Evolutionary conservation across 37 sponge, comb jelly and placozoan genomes (phyloP), one percentile per base, ranked within the genome.

Genomic region (Haliclona indistincta): DNA sequence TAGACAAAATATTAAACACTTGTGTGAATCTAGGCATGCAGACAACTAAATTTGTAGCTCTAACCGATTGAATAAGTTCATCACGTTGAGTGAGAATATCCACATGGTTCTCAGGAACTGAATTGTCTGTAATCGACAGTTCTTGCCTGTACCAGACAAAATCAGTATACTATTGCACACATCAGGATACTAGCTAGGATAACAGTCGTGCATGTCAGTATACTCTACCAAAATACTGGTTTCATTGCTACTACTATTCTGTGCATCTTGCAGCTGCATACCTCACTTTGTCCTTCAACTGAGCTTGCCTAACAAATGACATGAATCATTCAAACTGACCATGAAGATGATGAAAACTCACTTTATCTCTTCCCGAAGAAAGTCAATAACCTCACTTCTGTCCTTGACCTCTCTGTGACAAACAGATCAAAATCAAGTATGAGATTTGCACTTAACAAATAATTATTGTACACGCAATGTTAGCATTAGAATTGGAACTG

Each of bases 301-400:
- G n/a, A n/a, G n/a, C n/a, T n/a, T n/a, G n/a, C n/a, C n/a, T n/a
- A n/a, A n/a, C n/a, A n/a, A n/a, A n/a, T n/a, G n/a, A n/a, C n/a
- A 60, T 58, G 45, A 51, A 70, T 0, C 44, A 61, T 23, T 70
- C 70, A 37, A 79, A 51, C n/a, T 61, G 30, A 34, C 63, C 33
- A 35, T 79, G 61, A 43, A 69, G 61, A 60, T 79, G 41, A 17
- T 30, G 30, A 26, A 63, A 63, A 4, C 35, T 63, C 11, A 73
- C 74, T 43, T 73, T 17, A 82, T 82, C 68, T 82, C 83, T 20
- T 54, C 66, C 1, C 83, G 47, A 4, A 82, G 68, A 53, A 82
- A 82, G 2, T 82, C 83, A 39, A 74, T 82, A 34, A 82, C 55
- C 64, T 67, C 83, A 30, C 74, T 75, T 25, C 83, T 55, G 44